Evolutionary conservation across 1,140 invertebrate genomes (phyloP).

Genomic region (Dolichoris vasculosae): DNA sequence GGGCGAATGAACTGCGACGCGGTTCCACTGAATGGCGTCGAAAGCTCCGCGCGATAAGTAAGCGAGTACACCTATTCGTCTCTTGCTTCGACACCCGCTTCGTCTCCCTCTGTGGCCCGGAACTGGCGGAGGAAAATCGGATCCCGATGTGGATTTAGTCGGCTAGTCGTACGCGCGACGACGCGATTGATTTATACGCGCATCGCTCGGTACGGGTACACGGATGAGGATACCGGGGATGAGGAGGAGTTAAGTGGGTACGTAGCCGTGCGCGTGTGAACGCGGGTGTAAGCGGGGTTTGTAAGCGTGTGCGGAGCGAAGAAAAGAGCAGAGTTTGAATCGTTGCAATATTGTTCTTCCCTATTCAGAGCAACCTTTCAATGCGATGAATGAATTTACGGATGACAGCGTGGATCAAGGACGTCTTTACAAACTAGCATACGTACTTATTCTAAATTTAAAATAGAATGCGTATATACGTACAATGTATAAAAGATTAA

Average conservation of each 20-base stretch:
- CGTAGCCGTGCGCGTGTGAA: neutral
- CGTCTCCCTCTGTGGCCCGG: conserved; percentile 13
- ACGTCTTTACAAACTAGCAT: neutral
- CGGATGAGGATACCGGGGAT: too few relatives aligned
- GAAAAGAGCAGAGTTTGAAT: neutral
- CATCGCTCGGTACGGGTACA: neutral
- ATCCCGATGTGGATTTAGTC: neutral
- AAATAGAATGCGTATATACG: neutral
- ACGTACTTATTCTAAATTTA: conserved; percentile 1
- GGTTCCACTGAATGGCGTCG: conserved; percentile 57
- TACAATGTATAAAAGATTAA: neutral
- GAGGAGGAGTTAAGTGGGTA: neutral
- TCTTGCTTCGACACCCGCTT: neutral
- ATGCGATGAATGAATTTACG: neutral
- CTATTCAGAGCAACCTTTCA: neutral
- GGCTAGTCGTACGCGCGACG: neutral
- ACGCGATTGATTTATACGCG: neutral
- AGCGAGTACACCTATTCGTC: neutral
- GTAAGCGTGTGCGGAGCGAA: neutral
- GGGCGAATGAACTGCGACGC: neutral
- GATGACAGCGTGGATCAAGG: neutral
- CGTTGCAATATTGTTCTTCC: conserved; percentile 1
- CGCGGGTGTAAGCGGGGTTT: neutral
- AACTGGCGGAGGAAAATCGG: neutral
- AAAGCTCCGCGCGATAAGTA: conserved; percentile 61